Percentiles rank a stretch among this genome's conserved stretches.
These are phyloP conservation scores for Cotesia chilonis DNA, from an alignment of 1,140 invertebrate species.

Conservation along the genomic window DNA sequence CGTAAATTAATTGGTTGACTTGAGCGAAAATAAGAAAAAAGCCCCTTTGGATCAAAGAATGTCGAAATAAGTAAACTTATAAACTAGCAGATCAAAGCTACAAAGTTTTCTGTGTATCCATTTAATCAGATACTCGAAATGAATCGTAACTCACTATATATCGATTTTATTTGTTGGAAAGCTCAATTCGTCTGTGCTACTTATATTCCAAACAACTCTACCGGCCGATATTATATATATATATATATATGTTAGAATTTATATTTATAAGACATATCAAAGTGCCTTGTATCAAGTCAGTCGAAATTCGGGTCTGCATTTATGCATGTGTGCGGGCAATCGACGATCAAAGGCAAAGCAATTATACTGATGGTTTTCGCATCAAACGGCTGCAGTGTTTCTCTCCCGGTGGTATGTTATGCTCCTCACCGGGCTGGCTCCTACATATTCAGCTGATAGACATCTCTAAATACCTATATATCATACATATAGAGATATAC, in stretches of 20 bases:
- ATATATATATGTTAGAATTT: too few relatives aligned
- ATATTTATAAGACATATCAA: slow-evolving; percentile 15
- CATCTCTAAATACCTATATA: slow-evolving; percentile 11
- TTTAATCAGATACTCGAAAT: slow-evolving; percentile 1
- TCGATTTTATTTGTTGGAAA: slow-evolving; percentile 21
- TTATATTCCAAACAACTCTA: too few relatives aligned
- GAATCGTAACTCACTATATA: not conserved
- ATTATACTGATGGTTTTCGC: slow-evolving; percentile 24
- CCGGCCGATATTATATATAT: too few relatives aligned
- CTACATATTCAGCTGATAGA: slow-evolving; percentile 11
- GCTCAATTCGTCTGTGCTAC: not conserved
- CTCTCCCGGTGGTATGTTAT: not conserved
- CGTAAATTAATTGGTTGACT: too few relatives aligned
- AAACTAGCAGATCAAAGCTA: not conserved
- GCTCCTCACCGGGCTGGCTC: not conserved
- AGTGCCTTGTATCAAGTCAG: slow-evolving; percentile 24
- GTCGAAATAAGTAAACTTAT: too few relatives aligned
- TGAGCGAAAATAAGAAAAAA: too few relatives aligned
- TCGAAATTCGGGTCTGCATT: slow-evolving; percentile 25
- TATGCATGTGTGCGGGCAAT: slow-evolving; percentile 32
- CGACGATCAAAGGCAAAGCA: slow-evolving; percentile 31
- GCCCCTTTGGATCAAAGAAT: too few relatives aligned
- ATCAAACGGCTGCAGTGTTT: slow-evolving; percentile 8
- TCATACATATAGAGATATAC: not conserved
- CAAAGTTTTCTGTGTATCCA: not conserved